Percentiles rank a stretch among this genome's conserved stretches.
Evolutionary conservation across 1,140 invertebrate genomes (phyloP).

Genomic region (Bombyx mandarina): DNA sequence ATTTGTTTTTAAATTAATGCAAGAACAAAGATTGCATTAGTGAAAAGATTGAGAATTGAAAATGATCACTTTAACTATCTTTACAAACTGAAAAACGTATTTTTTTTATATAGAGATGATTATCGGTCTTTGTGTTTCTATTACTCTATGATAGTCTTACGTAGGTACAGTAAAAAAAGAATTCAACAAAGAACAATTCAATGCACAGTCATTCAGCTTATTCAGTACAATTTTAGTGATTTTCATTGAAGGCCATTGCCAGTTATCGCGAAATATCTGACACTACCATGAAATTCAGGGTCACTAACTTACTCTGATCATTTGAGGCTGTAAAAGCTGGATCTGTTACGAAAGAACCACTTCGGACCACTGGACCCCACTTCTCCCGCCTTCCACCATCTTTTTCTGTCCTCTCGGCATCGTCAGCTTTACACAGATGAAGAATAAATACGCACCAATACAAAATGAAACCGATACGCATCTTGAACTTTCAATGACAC

Average conservation of each 20-base stretch:
- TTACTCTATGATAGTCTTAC: too few species aligned
- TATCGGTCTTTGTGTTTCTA: too few species aligned
- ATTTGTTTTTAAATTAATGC: too few species aligned
- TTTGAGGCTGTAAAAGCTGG: slow-evolving; percentile 43
- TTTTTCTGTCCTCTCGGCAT: slow-evolving; percentile 57
- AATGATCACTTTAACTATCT: too few species aligned
- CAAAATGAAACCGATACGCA: slow-evolving; percentile 65
- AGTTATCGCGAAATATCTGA: slow-evolving; percentile 37
- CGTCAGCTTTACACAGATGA: slow-evolving; percentile 59
- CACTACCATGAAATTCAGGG: slow-evolving; percentile 26
- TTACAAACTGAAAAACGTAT: too few species aligned
- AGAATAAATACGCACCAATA: slow-evolving; percentile 66
- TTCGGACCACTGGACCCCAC: slow-evolving; percentile 48
- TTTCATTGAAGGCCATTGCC: slow-evolving; percentile 8
- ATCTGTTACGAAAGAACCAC: slow-evolving; percentile 46
- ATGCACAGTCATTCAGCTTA: too few species aligned
- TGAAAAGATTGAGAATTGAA: too few species aligned
- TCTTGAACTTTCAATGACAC: slow-evolving; percentile 61
- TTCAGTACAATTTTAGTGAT: too few species aligned
- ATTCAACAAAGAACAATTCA: too few species aligned
- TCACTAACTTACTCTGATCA: slow-evolving; percentile 54
- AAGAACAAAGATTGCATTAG: too few species aligned
- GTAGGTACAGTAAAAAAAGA: too few species aligned
- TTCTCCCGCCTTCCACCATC: slow-evolving; percentile 48
- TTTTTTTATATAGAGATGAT: too few species aligned